Percentiles rank a stretch among this genome's conserved stretches.
Evolutionary conservation across 2,113 vertebrate genomes (phyloP).

Genomic region (Calidris pygmaea): DNA sequence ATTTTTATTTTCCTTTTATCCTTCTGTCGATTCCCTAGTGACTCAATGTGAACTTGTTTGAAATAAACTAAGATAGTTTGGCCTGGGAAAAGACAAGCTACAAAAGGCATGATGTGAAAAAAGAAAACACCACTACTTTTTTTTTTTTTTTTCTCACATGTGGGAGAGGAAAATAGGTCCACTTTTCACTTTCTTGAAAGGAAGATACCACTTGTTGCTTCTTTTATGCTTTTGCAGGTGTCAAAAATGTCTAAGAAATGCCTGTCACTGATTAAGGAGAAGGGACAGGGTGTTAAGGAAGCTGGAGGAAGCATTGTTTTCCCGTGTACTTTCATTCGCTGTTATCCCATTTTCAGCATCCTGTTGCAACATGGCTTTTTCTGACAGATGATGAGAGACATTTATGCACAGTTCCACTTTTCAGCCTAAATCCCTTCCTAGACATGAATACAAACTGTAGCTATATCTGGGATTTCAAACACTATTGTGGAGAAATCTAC

Average conservation of each 20-base stretch:
- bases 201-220: neutral
- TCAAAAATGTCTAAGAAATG: neutral
- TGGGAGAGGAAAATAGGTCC: neutral
- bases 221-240: neutral
- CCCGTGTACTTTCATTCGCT: neutral
- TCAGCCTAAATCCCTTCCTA: neutral
- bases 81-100: neutral
- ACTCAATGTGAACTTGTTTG: neutral
- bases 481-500: neutral
- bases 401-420: neutral
- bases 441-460: neutral
- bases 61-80: neutral
- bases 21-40: neutral
- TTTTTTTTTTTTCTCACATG: neutral
- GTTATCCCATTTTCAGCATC: neutral
- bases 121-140: neutral
- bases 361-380: neutral
- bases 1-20: neutral
- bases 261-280: neutral
- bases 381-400: neutral
- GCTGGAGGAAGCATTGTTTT: neutral
- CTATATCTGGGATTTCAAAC: constrained; percentile 25
- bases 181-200: neutral
- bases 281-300: neutral
- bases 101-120: neutral